A percentile compares a stretch with the other conserved stretches of the same genome.
phyloP scores from a whole-genome alignment of 2,888 invertebrate genomes.

The Cryptus viduatorius region DNA sequence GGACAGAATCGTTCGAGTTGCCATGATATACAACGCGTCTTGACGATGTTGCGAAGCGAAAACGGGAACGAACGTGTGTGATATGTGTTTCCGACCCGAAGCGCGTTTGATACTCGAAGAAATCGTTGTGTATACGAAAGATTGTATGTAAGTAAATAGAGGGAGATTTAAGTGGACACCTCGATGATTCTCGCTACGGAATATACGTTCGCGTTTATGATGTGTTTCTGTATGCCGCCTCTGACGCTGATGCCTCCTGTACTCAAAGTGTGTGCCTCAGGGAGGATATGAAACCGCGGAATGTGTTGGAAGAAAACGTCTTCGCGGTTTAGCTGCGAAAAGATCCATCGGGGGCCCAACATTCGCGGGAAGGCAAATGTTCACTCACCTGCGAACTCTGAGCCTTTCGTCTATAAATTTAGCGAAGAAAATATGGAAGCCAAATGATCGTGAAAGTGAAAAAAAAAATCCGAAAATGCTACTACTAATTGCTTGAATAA shows the following conservation, averaged over 20 bases:
- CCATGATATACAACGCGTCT: not conserved
- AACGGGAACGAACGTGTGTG: conserved; percentile 12
- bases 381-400: conserved; percentile 64
- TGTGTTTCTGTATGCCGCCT: conserved; percentile 60
- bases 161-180: conserved; percentile 63
- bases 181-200: conserved; percentile 42
- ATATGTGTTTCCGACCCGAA: conserved; percentile 48
- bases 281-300: conserved; percentile 76
- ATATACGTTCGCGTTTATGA: conserved; percentile 65
- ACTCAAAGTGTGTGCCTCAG: conserved; percentile 32
- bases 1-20: not conserved
- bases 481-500: not conserved
- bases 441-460: not conserved
- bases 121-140: conserved; percentile 11
- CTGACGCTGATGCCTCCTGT: not conserved
- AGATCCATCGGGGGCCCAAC: conserved; percentile 37
- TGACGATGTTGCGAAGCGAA: not conserved
- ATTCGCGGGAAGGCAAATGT: conserved; percentile 48
- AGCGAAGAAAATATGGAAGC: conserved; percentile 6
- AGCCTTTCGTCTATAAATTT: conserved; percentile 56
- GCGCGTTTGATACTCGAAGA: not conserved
- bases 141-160: conserved; percentile 58
- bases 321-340: conserved; percentile 70
- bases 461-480: conserved; percentile 25
- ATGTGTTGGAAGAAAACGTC: conserved; percentile 72